phyloP scores from a whole-genome alignment of 2,888 invertebrate species.

The Furcula furcula region DNA sequence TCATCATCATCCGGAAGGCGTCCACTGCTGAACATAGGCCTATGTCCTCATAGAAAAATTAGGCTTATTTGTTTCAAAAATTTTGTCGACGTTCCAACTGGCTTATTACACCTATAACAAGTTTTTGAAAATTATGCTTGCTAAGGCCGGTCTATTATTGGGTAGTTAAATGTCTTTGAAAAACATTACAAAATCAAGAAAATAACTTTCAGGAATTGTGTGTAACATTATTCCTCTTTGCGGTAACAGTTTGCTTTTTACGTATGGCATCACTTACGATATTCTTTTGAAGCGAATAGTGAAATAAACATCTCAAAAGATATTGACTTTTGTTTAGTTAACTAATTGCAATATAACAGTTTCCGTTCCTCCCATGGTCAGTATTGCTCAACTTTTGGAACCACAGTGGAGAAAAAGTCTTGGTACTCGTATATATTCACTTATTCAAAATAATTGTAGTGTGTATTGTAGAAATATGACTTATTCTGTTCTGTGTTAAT shows the following conservation, averaged over 20 bases:
- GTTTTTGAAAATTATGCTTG: neutral
- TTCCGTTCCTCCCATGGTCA: conserved; percentile 4
- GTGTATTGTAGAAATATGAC: no score
- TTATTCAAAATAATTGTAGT: no score
- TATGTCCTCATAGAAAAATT: no score
- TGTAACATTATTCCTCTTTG: conserved; percentile 17
- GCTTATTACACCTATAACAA: neutral
- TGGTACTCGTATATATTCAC: no score
- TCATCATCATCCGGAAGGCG: no score
- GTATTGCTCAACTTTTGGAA: neutral
- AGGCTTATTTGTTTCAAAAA: no score
- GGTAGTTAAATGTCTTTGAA: no score
- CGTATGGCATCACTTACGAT: neutral
- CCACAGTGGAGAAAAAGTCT: no score
- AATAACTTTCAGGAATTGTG: conserved; percentile 17
- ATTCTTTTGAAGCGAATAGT: conserved; percentile 20
- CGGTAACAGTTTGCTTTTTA: conserved; percentile 15
- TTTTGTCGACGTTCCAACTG: no score
- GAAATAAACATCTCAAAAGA: conserved; percentile 19
- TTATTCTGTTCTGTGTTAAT: no score
- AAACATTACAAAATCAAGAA: conserved; percentile 6
- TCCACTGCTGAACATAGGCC: no score
- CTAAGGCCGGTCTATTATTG: no score
- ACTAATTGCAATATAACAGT: conserved; percentile 19
- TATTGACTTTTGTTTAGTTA: conserved; percentile 25